A percentile compares a stretch with the other conserved stretches of the same genome.
These are phyloP conservation scores for Carcina quercana DNA, from an alignment of 2,888 invertebrate species.

Conservation along the genomic window DNA sequence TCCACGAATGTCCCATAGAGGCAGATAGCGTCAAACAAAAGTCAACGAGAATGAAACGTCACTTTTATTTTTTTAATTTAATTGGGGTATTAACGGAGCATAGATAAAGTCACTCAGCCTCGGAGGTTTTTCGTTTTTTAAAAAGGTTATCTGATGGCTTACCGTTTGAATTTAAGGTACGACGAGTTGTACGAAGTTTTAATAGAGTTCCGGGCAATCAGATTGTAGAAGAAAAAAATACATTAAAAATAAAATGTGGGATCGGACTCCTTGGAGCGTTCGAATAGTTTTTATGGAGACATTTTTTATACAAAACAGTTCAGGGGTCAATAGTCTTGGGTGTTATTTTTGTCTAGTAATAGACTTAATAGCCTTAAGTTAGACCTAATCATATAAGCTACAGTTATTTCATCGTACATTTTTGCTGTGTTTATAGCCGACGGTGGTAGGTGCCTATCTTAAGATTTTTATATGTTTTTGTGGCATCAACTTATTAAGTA, in stretches of 20 bases:
- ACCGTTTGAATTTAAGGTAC: conserved; percentile 70
- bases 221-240: conserved; percentile 49
- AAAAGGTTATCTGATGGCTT: conserved; percentile 67
- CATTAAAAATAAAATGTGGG: conserved; percentile 44
- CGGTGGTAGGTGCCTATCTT: no score
- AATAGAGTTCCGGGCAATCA: conserved; percentile 64
- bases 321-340: no score
- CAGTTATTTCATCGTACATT: no score
- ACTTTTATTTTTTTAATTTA: conserved; percentile 59
- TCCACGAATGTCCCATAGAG: conserved; percentile 14
- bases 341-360: no score
- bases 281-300: no score
- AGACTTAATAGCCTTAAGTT: no score
- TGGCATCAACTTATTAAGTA: no score
- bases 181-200: conserved; percentile 64
- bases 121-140: conserved; percentile 42
- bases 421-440: no score
- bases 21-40: conserved; percentile 20
- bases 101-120: conserved; percentile 61
- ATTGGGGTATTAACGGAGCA: conserved; percentile 68
- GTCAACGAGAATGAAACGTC: conserved; percentile 39
- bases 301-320: no score
- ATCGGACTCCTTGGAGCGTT: conserved; percentile 1
- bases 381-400: no score
- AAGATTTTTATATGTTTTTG: no score